Base-by-base conservation (phyloP, 2,888 invertebrate species). In the Crepidodera aurea region DNA sequence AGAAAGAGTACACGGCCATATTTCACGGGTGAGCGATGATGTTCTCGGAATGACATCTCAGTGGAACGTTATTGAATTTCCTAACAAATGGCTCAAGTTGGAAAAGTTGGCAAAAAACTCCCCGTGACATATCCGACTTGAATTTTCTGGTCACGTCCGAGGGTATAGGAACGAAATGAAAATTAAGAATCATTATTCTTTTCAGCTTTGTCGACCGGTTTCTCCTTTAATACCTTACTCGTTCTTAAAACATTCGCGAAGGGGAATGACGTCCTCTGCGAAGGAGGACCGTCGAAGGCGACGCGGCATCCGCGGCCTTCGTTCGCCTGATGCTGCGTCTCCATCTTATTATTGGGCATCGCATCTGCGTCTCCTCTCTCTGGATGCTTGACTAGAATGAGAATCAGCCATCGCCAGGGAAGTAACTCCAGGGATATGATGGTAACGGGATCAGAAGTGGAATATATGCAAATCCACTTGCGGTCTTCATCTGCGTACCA, bases 121-220 rank as follows among this genome's bases (percentile, higher is more conserved):
- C 77, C 78, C 76, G 74, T 76, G 79, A 81, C 79, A 80, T 78
- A 79, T 78, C 76, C 74, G 70, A 66, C 69, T 75, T 79, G 73
- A 71, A 75, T 69, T 80, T 81, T 81, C 81, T 72, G 72, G 78
- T 80, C 81, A 81, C 81, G 81, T 79, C 64, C 69, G 68, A 75
- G 75, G 75, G 79, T 80, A 81, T 79, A 80, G 79, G 79, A 79
- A 80, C 80, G 81, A 81, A 80, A 81, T 81, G 81, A 81, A 81
- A 81, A 81, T 81, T 81, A 81, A 81, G 80, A 81, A 81, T 81
- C 81, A 81, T 81, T 81, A 81, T 81, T 81, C 81, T 81, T 81
- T 81, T 77, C 81, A 81, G 81, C 81, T 80, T 79, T 79, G 79
- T 78, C 79, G 79, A 77, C 77, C 78, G 75, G 78, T 75, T 77